Percentiles rank a stretch among this genome's conserved stretches.
phyloP scores from a whole-genome alignment of 1,140 invertebrate genomes.

The Cepaea nemoralis region DNA sequence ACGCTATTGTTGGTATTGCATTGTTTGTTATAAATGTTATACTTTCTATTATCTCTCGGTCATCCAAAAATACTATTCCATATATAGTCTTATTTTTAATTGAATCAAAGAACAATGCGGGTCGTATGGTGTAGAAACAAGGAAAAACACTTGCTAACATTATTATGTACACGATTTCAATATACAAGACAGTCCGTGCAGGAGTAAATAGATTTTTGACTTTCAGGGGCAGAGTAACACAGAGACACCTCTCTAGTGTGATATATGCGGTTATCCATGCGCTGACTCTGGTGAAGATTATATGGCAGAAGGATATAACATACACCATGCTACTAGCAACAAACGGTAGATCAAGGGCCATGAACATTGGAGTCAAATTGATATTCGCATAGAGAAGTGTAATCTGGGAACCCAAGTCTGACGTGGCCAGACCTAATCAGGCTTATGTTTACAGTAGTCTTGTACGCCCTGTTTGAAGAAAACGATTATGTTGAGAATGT shows the following conservation, averaged over 20 bases:
- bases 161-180: background rate
- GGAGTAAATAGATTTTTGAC: constrained; percentile 2
- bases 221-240: background rate
- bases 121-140: background rate
- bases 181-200: background rate
- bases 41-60: background rate
- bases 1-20: background rate
- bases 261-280: constrained; percentile 12
- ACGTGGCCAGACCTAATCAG: background rate
- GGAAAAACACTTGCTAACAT: background rate
- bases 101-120: background rate
- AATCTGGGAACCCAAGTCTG: background rate
- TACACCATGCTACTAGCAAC: background rate
- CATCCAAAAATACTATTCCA: background rate
- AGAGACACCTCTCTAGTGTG: constrained; percentile 22
- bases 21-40: background rate
- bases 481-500: constrained; percentile 5
- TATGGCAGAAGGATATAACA: background rate
- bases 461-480: background rate
- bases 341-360: background rate
- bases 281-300: constrained; percentile 6
- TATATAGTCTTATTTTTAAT: constrained; percentile 2
- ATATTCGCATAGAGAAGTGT: background rate
- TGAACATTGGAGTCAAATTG: background rate
- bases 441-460: background rate